Evolutionary conservation across 2,888 invertebrate species (phyloP).

Genomic region (Agrenia bidenticulata): DNA sequence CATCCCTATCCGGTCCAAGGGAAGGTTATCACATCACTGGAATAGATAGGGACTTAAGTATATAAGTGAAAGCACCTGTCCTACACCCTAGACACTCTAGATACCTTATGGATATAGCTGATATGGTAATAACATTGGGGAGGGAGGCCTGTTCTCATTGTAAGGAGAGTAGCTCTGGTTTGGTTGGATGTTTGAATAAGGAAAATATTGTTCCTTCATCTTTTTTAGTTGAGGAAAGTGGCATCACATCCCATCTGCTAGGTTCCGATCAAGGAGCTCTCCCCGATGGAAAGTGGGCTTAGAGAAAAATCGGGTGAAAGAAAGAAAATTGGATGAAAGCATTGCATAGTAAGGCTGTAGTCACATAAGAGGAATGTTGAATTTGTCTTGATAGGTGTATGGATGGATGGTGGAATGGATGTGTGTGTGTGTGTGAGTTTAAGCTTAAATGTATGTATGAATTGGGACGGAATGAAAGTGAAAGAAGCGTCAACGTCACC

Average conservation of each 20-base stretch:
- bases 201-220: slow-evolving; percentile 40
- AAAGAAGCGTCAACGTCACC: slow-evolving; percentile 43
- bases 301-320: slow-evolving; percentile 51
- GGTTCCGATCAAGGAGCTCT: slow-evolving; percentile 26
- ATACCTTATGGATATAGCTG: too few relatives aligned
- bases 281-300: slow-evolving; percentile 49
- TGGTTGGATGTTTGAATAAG: slow-evolving; percentile 26
- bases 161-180: too few relatives aligned
- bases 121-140: too few relatives aligned
- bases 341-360: slow-evolving; percentile 51
- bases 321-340: slow-evolving; percentile 53
- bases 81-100: too few relatives aligned
- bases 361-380: slow-evolving; percentile 11
- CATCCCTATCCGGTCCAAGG: background rate
- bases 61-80: too few relatives aligned
- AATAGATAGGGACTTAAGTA: background rate
- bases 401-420: slow-evolving; percentile 1
- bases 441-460: slow-evolving; percentile 38
- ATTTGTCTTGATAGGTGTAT: slow-evolving; percentile 21
- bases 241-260: slow-evolving; percentile 39
- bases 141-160: too few relatives aligned
- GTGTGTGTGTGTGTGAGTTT: slow-evolving; percentile 17
- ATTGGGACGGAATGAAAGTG: slow-evolving; percentile 38
- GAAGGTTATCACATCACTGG: background rate
- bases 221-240: slow-evolving; percentile 25